These are phyloP conservation scores for Gryllus longicercus DNA, from an alignment of 2,888 invertebrate genomes.

Conservation along the genomic window DNA sequence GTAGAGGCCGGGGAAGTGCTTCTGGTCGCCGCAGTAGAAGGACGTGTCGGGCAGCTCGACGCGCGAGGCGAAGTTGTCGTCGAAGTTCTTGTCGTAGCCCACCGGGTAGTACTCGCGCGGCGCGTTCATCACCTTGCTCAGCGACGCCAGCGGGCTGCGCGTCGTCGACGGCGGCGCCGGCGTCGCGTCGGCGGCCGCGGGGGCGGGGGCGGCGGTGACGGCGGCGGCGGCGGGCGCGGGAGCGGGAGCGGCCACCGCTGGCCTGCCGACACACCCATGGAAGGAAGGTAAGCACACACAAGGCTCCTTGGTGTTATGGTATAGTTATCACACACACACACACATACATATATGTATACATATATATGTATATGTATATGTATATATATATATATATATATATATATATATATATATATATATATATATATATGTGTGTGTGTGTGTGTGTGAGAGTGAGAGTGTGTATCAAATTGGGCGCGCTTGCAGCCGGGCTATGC, in stretches of 20 bases:
- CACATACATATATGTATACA: no score
- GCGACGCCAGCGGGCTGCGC: conserved; percentile 41
- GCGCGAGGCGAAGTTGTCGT: conserved; percentile 80
- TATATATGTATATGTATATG: no score
- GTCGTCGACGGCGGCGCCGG: conserved; percentile 46
- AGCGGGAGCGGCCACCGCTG: conserved; percentile 45
- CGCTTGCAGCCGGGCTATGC: no score
- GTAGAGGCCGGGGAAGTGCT: conserved; percentile 85
- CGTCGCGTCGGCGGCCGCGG: conserved; percentile 44
- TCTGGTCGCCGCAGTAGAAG: conserved; percentile 83
- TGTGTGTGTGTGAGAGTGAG: no score
- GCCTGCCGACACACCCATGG: neutral
- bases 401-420: no score
- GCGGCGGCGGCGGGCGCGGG: conserved; percentile 44
- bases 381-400: no score
- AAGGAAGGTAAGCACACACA: neutral
- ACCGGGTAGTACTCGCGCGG: conserved; percentile 85
- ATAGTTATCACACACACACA: no score
- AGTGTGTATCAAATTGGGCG: no score
- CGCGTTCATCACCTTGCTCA: conserved; percentile 77
- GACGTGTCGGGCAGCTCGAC: conserved; percentile 79
- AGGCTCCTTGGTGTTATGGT: neutral
- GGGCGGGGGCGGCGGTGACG: conserved; percentile 48
- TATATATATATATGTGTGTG: no score
- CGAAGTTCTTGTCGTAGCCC: conserved; percentile 84